A percentile compares a stretch with the other conserved stretches of the same genome.
Conservation (phyloP, 2,797 vertebrate genomes). For the Linurgus olivaceus region DNA sequence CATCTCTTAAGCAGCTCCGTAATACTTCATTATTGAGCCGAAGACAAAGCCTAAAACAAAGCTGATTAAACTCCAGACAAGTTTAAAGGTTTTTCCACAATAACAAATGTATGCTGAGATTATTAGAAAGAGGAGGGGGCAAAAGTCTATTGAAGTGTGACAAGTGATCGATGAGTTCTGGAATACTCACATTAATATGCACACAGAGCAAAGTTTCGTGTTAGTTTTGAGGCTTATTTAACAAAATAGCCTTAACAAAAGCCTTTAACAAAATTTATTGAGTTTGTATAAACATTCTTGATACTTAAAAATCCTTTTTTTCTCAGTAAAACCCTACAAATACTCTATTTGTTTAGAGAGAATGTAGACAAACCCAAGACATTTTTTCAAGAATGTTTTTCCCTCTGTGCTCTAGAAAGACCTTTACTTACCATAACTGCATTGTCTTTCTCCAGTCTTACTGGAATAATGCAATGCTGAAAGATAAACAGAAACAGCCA, state of each 20-base stretch:
- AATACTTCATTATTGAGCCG: not conserved
- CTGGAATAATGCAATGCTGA: constrained; percentile 27
- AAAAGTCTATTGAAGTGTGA: not conserved
- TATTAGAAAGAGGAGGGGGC: not conserved
- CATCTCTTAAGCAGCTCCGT: not conserved
- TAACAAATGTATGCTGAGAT: not conserved
- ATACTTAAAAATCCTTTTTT: not conserved
- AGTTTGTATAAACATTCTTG: not conserved
- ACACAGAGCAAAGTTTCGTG: not conserved
- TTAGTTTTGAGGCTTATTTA: not conserved
- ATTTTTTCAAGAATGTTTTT: not conserved
- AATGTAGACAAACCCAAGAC: not conserved
- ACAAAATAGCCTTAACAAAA: not conserved
- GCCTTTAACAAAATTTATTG: not conserved
- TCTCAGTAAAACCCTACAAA: not conserved
- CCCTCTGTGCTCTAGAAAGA: not conserved
- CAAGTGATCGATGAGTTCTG: not conserved
- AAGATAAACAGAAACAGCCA: constrained; percentile 37
- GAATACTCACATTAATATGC: not conserved
- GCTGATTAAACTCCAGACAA: not conserved
- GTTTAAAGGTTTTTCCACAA: not conserved
- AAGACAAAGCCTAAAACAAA: not conserved
- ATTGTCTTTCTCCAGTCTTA: constrained; percentile 55
- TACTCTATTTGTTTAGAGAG: not conserved
- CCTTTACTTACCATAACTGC: constrained; percentile 73